Evolutionary conservation across 2,888 invertebrate species (phyloP).

Genomic region (Sarcophaga subvicina): DNA sequence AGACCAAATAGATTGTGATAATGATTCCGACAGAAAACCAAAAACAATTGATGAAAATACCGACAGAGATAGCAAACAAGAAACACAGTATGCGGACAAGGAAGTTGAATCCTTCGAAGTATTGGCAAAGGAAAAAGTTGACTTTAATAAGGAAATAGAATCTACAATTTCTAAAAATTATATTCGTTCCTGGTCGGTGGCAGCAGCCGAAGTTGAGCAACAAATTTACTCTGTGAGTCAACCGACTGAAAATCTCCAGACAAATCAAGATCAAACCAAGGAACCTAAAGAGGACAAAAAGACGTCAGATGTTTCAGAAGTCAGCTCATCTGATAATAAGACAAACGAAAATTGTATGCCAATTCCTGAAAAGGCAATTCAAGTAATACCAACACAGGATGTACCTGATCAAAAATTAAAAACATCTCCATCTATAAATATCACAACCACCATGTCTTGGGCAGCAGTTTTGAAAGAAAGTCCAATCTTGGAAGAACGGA

Average conservation of each 20-base stretch:
- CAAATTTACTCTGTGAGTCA: constrained; percentile 17
- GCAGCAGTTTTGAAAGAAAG: neutral
- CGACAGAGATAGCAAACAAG: too few relatives aligned
- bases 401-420: neutral
- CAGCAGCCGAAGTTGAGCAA: constrained; percentile 61
- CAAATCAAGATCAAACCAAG: neutral
- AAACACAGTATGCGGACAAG: too few relatives aligned
- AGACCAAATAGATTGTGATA: too few relatives aligned
- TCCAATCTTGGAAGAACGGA: neutral
- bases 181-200: constrained; percentile 63
- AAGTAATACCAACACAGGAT: neutral
- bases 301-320: neutral
- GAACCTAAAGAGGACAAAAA: neutral
- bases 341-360: neutral
- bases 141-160: neutral
- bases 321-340: too few relatives aligned
- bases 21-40: too few relatives aligned
- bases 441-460: neutral
- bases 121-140: too few relatives aligned
- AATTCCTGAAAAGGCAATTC: neutral
- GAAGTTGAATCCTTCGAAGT: too few relatives aligned
- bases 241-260: neutral
- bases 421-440: neutral
- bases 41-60: too few relatives aligned
- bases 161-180: constrained; percentile 34